These are phyloP conservation scores for Pogonognathellus flavescens DNA, from an alignment of 1,140 invertebrate species.

Conservation along the genomic window DNA sequence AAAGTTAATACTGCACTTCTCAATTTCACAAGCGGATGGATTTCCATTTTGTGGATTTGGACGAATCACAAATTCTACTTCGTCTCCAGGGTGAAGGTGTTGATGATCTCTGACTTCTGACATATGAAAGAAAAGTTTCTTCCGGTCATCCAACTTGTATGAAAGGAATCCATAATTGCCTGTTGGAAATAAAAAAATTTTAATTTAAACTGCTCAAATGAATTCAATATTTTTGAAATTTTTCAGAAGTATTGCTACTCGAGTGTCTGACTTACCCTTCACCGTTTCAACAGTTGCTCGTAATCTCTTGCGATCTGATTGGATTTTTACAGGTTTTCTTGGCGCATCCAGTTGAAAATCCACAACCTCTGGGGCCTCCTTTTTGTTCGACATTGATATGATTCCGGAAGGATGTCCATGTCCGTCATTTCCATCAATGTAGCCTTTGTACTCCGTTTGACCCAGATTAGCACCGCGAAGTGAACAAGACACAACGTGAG, in stretches of 20 bases:
- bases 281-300: constrained; percentile 92
- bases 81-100: constrained; percentile 87
- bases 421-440: constrained; percentile 73
- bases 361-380: constrained; percentile 90
- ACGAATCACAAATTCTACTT: constrained; percentile 96
- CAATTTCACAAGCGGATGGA: constrained; percentile 94
- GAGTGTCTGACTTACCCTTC: constrained; percentile 76
- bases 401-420: constrained; percentile 87
- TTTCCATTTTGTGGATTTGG: constrained; percentile 95
- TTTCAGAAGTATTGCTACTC: neutral
- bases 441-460: constrained; percentile 89
- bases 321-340: constrained; percentile 89
- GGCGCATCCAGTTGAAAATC: constrained; percentile 84
- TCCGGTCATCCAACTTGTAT: constrained; percentile 92
- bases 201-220: no score
- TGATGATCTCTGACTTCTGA: constrained; percentile 92
- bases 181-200: no score
- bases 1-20: no score
- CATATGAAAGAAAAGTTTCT: constrained; percentile 97
- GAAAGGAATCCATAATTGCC: constrained; percentile 91
- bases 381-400: constrained; percentile 90
- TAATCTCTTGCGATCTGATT: constrained; percentile 87
- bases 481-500: constrained; percentile 86
- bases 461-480: constrained; percentile 93
- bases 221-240: no score